A percentile compares a stretch with the other conserved stretches of the same genome.
phyloP scores from a whole-genome alignment of 1,140 invertebrate species.

The Cherax destructor region DNA sequence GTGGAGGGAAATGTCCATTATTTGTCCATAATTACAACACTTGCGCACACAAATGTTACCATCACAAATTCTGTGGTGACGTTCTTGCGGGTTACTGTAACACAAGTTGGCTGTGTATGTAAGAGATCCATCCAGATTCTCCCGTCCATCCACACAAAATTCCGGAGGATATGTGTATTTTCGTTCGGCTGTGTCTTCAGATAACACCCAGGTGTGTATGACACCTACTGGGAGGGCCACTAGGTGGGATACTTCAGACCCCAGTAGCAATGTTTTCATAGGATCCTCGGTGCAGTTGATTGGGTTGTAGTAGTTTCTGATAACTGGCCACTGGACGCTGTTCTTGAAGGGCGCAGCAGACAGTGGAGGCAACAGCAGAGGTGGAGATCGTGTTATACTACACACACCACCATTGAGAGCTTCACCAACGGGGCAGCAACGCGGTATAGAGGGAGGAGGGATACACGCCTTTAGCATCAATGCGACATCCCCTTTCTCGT shows the following conservation, averaged over 20 bases:
- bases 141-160: conserved; percentile 23
- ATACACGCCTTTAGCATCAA: conserved; percentile 42
- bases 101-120: conserved; percentile 31
- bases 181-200: neutral
- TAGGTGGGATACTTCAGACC: conserved; percentile 1
- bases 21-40: conserved; percentile 19
- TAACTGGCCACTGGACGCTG: neutral
- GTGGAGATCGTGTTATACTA: conserved; percentile 1
- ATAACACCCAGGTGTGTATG: neutral
- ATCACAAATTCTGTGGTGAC: neutral
- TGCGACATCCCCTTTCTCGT: neutral
- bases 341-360: neutral
- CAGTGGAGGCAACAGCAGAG: conserved; percentile 4
- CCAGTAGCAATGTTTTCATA: neutral
- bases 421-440: conserved; percentile 34
- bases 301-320: conserved; percentile 17
- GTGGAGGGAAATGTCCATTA: neutral
- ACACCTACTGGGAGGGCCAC: neutral
- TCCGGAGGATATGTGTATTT: conserved; percentile 11
- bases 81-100: neutral
- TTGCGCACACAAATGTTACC: conserved; percentile 27
- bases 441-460: conserved; percentile 18
- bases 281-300: conserved; percentile 12
- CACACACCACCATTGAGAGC: conserved; percentile 25
- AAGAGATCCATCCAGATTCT: conserved; percentile 9